A percentile compares a stretch with the other conserved stretches of the same genome.
These are phyloP conservation scores for Hippotragus niger DNA, from an alignment of 2,113 vertebrate species.

Conservation along the genomic window DNA sequence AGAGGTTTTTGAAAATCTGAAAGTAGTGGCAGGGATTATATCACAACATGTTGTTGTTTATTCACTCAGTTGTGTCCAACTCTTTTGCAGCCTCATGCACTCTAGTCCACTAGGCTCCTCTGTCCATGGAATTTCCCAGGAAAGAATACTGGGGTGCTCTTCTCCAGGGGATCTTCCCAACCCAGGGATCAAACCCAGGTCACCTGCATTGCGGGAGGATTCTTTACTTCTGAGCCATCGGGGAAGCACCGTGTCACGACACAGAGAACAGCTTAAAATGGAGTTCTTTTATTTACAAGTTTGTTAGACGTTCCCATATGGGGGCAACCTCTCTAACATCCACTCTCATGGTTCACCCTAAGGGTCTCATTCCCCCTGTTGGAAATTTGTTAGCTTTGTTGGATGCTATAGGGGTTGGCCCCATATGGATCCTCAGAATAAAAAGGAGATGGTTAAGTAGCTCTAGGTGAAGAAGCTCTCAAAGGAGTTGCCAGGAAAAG, in stretches of 20 bases:
- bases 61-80: not conserved
- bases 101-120: not conserved
- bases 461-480: not conserved
- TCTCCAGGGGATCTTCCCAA: not conserved
- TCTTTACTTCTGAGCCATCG: not conserved
- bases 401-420: not conserved
- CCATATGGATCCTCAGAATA: not conserved
- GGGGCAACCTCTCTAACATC: not conserved
- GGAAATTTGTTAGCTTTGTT: not conserved
- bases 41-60: not conserved
- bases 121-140: not conserved
- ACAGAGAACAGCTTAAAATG: slow-evolving; percentile 2
- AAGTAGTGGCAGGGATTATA: not conserved
- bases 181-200: not conserved
- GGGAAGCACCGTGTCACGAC: not conserved
- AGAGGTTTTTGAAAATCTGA: slow-evolving; percentile 26
- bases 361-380: not conserved
- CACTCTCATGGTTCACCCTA: not conserved
- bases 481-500: not conserved
- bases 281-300: not conserved
- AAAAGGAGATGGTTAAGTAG: slow-evolving; percentile 23
- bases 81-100: not conserved
- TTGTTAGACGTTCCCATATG: not conserved
- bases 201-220: not conserved
- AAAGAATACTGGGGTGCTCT: not conserved